These are phyloP conservation scores for Agelastica alni DNA, from an alignment of 2,888 invertebrate species.

Conservation along the genomic window DNA sequence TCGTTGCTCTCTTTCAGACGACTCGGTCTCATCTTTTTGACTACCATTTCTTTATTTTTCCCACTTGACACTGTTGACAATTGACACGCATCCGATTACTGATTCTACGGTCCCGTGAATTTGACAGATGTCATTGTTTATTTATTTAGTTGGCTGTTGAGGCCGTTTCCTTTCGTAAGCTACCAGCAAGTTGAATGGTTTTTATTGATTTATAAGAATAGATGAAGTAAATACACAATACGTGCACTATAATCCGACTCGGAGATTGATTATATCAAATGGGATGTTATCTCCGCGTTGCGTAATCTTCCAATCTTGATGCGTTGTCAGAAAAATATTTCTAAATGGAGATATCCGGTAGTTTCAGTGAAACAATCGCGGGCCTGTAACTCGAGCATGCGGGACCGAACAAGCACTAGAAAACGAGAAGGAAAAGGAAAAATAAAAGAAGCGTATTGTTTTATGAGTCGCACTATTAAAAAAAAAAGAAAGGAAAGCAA, in stretches of 20 bases:
- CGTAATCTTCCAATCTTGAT: slow-evolving; percentile 19
- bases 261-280: slow-evolving; percentile 18
- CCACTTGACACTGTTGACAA: too few relatives aligned
- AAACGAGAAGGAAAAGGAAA: slow-evolving; percentile 21
- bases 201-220: too few relatives aligned
- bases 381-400: slow-evolving; percentile 30
- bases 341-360: slow-evolving; percentile 40
- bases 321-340: slow-evolving; percentile 24
- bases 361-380: slow-evolving; percentile 30
- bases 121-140: too few relatives aligned
- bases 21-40: too few relatives aligned
- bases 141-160: too few relatives aligned
- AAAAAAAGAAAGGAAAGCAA: slow-evolving; percentile 38
- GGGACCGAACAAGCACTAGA: slow-evolving; percentile 22
- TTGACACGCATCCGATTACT: too few relatives aligned
- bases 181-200: too few relatives aligned
- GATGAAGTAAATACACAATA: slow-evolving; percentile 1
- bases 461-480: slow-evolving; percentile 35
- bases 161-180: too few relatives aligned
- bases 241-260: slow-evolving; percentile 4
- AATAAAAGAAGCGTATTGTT: slow-evolving; percentile 33
- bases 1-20: too few relatives aligned
- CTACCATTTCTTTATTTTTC: too few relatives aligned
- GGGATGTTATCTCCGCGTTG: slow-evolving; percentile 18
- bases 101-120: too few relatives aligned